A percentile compares a stretch with the other conserved stretches of the same genome.
These are phyloP conservation scores for Odontothrips loti DNA, from an alignment of 2,888 invertebrate genomes.

Conservation along the genomic window DNA sequence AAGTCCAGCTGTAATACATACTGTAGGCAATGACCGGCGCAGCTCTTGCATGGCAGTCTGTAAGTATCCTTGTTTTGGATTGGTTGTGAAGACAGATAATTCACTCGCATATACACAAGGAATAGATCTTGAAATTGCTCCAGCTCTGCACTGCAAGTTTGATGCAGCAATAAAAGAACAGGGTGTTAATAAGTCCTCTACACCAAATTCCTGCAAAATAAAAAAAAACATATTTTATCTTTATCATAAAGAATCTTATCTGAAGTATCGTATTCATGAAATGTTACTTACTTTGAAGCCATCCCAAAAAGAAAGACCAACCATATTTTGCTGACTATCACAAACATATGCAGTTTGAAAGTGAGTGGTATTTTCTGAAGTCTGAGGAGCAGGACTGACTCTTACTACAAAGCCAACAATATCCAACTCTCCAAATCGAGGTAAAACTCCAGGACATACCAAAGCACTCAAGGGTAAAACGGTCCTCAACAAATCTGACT, in stretches of 20 bases:
- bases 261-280: background rate
- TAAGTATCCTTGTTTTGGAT: constrained; percentile 50
- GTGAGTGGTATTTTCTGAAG: constrained; percentile 41
- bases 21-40: background rate
- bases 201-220: constrained; percentile 44
- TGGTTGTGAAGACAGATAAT: constrained; percentile 57
- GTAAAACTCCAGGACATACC: constrained; percentile 44
- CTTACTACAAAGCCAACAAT: constrained; percentile 63
- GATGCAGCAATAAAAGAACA: constrained; percentile 57
- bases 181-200: constrained; percentile 54
- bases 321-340: constrained; percentile 53
- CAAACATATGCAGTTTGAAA: constrained; percentile 58
- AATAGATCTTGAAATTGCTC: constrained; percentile 52
- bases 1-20: background rate
- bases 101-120: constrained; percentile 60
- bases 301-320: constrained; percentile 56
- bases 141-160: constrained; percentile 59
- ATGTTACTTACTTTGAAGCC: constrained; percentile 45
- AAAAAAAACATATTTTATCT: constrained; percentile 19
- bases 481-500: constrained; percentile 44
- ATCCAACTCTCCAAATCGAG: constrained; percentile 66
- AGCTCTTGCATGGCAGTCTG: background rate
- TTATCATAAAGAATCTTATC: background rate
- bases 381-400: constrained; percentile 51
- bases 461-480: constrained; percentile 53